phyloP scores from a whole-genome alignment of 2,888 invertebrate species.

The Cantharis flavilabris region DNA sequence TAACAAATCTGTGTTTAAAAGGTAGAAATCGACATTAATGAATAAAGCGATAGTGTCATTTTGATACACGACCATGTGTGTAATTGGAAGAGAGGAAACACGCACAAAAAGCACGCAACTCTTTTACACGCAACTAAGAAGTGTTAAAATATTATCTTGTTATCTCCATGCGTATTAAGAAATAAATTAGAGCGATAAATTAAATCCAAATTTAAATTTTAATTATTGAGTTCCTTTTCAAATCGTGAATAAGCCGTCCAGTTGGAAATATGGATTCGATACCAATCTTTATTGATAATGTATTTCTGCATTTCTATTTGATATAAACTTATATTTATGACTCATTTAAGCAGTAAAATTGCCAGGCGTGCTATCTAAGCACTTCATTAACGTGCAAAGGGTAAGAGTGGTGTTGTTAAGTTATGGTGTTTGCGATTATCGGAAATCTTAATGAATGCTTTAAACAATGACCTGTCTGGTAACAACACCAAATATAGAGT shows the following conservation, averaged over 20 bases:
- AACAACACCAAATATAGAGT: conserved; percentile 23
- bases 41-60: conserved; percentile 31
- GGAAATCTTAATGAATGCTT: conserved; percentile 52
- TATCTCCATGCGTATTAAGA: conserved; percentile 32
- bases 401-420: conserved; percentile 44
- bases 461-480: conserved; percentile 45
- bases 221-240: conserved; percentile 11
- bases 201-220: conserved; percentile 32
- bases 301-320: conserved; percentile 23
- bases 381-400: conserved; percentile 49
- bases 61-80: conserved; percentile 38
- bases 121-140: conserved; percentile 35
- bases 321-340: conserved; percentile 45
- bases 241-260: conserved; percentile 11
- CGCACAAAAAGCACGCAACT: conserved; percentile 31
- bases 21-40: conserved; percentile 13
- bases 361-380: conserved; percentile 48
- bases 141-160: conserved; percentile 43
- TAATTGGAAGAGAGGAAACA: conserved; percentile 34
- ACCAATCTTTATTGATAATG: conserved; percentile 14
- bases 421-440: conserved; percentile 51
- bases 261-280: conserved; percentile 12
- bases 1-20: conserved; percentile 10
- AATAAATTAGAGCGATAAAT: conserved; percentile 37
- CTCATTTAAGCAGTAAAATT: conserved; percentile 49